A percentile compares a stretch with the other conserved stretches of the same genome.
phyloP scores from a whole-genome alignment of 2,113 vertebrate species.

The Aspiorhynchus laticeps region DNA sequence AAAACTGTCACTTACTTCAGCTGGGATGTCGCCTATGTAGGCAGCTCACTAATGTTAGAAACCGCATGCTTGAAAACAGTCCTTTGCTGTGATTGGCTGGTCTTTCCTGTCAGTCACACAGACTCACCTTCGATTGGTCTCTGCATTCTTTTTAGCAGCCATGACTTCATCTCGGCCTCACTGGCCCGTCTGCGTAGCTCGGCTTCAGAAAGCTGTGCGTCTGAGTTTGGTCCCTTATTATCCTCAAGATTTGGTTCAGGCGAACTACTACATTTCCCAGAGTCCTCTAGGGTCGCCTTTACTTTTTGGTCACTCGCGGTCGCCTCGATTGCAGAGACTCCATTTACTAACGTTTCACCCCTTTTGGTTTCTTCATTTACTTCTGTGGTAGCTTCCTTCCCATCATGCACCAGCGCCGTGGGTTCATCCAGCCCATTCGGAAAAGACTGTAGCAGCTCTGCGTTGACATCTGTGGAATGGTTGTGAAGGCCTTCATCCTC shows the following conservation, averaged over 20 bases:
- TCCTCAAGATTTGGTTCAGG: conserved; percentile 65
- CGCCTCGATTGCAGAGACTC: conserved; percentile 19
- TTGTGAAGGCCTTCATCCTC: conserved; percentile 67
- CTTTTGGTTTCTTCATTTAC: conserved; percentile 58
- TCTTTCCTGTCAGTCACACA: background rate
- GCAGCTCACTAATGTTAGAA: background rate
- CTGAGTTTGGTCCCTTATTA: conserved; percentile 62
- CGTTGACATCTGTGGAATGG: conserved; percentile 62
- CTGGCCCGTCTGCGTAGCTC: conserved; percentile 76
- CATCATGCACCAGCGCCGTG: conserved; percentile 2
- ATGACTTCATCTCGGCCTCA: conserved; percentile 83
- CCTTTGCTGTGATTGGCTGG: background rate
- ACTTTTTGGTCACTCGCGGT: conserved; percentile 56
- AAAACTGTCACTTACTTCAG: no score
- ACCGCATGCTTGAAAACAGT: background rate
- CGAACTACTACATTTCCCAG: conserved; percentile 59
- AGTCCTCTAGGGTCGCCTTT: conserved; percentile 57
- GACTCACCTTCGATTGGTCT: conserved; percentile 92
- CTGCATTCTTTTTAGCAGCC: conserved; percentile 93
- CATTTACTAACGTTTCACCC: conserved; percentile 51
- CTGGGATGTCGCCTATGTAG: background rate
- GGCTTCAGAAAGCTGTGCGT: conserved; percentile 58
- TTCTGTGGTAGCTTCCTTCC: conserved; percentile 10
- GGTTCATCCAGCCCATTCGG: background rate
- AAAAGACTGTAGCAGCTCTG: conserved; percentile 38